Evolutionary conservation across 2,113 vertebrate genomes (phyloP), one percentile per base, ranked within the genome.

Genomic region (Crotalus horridus): DNA sequence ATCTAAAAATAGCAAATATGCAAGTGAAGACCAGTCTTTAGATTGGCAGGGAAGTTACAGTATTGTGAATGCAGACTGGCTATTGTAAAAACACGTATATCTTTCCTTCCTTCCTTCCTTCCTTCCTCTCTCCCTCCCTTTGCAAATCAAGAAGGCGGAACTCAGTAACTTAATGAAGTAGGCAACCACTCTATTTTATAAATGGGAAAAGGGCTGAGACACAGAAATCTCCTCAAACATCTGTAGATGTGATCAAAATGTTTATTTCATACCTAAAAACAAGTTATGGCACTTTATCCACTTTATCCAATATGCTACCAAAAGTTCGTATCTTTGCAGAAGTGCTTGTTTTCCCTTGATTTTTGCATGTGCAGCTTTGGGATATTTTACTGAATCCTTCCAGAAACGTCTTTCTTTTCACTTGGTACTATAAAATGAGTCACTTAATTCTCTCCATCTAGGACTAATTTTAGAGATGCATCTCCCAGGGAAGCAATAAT

Each of bases 401-500:
- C 10, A 48, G 86, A 0, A 89, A 90, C 86, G 85, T 56, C 64
- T 90, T 39, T 91, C 55, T 56, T 54, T 0, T 12, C 0, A 12
- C 91, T 92, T 61, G 90, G 48, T 3, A 3, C 88, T 61, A 54
- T 0, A 0, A 89, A 85, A 95, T 85, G 85, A 91, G 87, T 46
- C 59, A 93, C 92, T 59, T 91, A 90, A 46, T 11, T 56, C 20
- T 88, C 86, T 94, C 48, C 90, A 10, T 13, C 54, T 46, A 81
- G 58, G 90, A 29, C 24, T 59, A 6, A 92, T 90, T 33, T 29
- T 85, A 85, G 87, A 93, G 93, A 81, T 8, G 2, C 0, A 33
- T 59, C 87, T 39, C 59, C 29, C 46, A 86, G 87, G 85, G 43
- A 85, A 92, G 94, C 0, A 0, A 85, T 87, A 51, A 39, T 88